Evolutionary conservation across 2,888 invertebrate genomes (phyloP).

Genomic region (Timema podura): DNA sequence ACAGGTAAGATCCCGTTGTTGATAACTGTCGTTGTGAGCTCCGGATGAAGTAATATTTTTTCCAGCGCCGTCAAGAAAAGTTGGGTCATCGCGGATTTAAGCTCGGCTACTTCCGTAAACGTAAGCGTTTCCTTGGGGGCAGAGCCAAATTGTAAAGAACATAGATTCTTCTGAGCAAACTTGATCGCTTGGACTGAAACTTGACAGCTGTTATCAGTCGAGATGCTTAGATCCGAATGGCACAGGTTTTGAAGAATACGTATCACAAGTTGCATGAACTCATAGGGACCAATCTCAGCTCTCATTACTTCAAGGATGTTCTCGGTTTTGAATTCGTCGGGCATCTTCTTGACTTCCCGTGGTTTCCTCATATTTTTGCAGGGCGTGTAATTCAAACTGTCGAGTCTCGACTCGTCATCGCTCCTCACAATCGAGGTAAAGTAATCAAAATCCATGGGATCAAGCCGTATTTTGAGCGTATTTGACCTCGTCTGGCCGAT

Average conservation of each 20-base stretch:
- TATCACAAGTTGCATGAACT: slow-evolving; percentile 55
- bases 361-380: neutral
- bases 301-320: slow-evolving; percentile 51
- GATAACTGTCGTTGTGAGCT: slow-evolving; percentile 53
- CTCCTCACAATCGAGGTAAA: slow-evolving; percentile 52
- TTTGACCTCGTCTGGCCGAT: slow-evolving; percentile 31
- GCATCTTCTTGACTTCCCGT: slow-evolving; percentile 16
- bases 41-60: slow-evolving; percentile 37
- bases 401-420: slow-evolving; percentile 43
- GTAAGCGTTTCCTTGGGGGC: slow-evolving; percentile 39
- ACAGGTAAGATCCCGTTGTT: slow-evolving; percentile 59
- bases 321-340: slow-evolving; percentile 53
- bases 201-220: slow-evolving; percentile 40
- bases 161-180: slow-evolving; percentile 57
- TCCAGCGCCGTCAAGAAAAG: slow-evolving; percentile 56
- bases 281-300: slow-evolving; percentile 51
- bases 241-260: slow-evolving; percentile 45
- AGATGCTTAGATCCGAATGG: slow-evolving; percentile 23
- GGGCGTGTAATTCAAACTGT: slow-evolving; percentile 35
- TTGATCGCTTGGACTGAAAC: slow-evolving; percentile 57
- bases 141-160: slow-evolving; percentile 57
- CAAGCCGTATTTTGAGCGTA: slow-evolving; percentile 47
- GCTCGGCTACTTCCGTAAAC: slow-evolving; percentile 44
- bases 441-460: slow-evolving; percentile 59
- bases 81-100: slow-evolving; percentile 55